Evolutionary conservation across 1,140 invertebrate genomes (phyloP).

Genomic region (Bombus confusus): DNA sequence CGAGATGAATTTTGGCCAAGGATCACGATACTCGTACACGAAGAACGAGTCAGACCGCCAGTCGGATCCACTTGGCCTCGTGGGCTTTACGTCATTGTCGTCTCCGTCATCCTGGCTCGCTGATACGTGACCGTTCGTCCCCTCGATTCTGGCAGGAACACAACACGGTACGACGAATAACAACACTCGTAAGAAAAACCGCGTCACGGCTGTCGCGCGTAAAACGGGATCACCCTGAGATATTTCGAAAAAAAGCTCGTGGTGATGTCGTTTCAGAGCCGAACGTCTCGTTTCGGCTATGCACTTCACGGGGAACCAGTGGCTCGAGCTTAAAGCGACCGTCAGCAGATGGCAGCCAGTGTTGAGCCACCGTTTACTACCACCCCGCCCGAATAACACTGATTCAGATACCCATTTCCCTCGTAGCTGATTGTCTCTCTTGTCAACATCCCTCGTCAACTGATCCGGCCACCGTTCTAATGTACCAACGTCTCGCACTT

Average conservation of each 20-base stretch:
- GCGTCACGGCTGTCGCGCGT: constrained; percentile 2
- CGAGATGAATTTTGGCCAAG: neutral
- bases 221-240: neutral
- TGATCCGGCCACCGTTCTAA: neutral
- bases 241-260: constrained; percentile 11
- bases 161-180: constrained; percentile 12
- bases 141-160: constrained; percentile 1
- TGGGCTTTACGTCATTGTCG: constrained; percentile 53
- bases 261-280: constrained; percentile 32
- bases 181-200: neutral
- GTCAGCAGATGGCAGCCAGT: constrained; percentile 74
- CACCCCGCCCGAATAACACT: constrained; percentile 71
- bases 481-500: neutral
- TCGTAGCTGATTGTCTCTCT: neutral
- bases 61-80: constrained; percentile 41
- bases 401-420: constrained; percentile 48
- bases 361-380: constrained; percentile 55
- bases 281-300: constrained; percentile 73
- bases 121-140: constrained; percentile 23
- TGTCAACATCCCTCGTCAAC: neutral
- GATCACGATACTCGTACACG: neutral
- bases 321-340: constrained; percentile 63
- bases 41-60: neutral
- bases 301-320: constrained; percentile 78
- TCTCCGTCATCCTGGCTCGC: constrained; percentile 34